Percentiles rank a stretch among this genome's conserved stretches.
phyloP scores from a whole-genome alignment of 1,140 invertebrate genomes.

The Thaumetopoea pityocampa region DNA sequence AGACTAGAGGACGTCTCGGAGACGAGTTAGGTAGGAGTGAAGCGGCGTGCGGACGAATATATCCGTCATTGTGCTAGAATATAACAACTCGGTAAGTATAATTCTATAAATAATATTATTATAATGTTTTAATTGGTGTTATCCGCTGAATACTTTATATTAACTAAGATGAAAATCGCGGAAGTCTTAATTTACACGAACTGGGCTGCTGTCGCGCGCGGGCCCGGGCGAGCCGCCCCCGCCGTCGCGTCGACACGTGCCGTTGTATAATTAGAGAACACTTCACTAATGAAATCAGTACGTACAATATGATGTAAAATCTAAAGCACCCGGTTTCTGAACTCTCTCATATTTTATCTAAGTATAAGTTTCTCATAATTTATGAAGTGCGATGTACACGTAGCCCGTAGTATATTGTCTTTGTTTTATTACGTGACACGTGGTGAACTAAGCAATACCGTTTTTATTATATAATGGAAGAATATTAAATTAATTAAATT shows the following conservation, averaged over 20 bases:
- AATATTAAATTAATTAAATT: slow-evolving; percentile 65
- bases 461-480: slow-evolving; percentile 55
- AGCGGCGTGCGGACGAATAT: slow-evolving; percentile 48
- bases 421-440: slow-evolving; percentile 39
- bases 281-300: slow-evolving; percentile 65
- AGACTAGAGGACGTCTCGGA: slow-evolving; percentile 31
- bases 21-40: slow-evolving; percentile 24
- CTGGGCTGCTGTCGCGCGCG: neutral
- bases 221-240: neutral
- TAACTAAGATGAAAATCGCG: slow-evolving; percentile 25
- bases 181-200: slow-evolving; percentile 19
- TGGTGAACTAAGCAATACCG: slow-evolving; percentile 56
- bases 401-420: slow-evolving; percentile 68
- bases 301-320: slow-evolving; percentile 72
- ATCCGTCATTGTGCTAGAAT: slow-evolving; percentile 40
- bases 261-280: slow-evolving; percentile 59
- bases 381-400: slow-evolving; percentile 56
- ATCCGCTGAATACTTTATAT: slow-evolving; percentile 35
- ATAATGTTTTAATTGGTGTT: slow-evolving; percentile 63
- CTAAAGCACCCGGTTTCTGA: slow-evolving; percentile 73
- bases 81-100: slow-evolving; percentile 39
- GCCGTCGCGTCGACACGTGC: neutral
- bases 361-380: slow-evolving; percentile 65
- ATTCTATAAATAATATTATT: slow-evolving; percentile 47
- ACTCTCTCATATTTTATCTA: slow-evolving; percentile 70